Percentiles rank a stretch among this genome's conserved stretches.
These are phyloP conservation scores for Chrysomela aeneicollis DNA, from an alignment of 2,888 invertebrate species.

Conservation along the genomic window DNA sequence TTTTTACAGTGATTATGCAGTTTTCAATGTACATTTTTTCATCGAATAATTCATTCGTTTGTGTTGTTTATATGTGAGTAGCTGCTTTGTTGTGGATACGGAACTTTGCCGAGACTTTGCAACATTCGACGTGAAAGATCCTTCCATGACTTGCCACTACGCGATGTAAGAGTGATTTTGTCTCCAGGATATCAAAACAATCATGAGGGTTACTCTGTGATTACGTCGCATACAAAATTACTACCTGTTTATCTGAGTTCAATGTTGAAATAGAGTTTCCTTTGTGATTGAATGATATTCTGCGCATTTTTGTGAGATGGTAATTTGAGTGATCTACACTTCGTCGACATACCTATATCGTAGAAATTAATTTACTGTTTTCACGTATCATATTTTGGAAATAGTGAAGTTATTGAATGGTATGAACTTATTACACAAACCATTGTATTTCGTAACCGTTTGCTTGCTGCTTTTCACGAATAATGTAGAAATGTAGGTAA, in stretches of 20 bases:
- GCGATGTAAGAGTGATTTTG: constrained; percentile 73
- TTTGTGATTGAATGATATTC: neutral
- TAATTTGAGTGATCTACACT: neutral
- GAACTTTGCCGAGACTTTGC: constrained; percentile 73
- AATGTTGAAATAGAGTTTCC: neutral
- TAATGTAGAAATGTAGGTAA: too few relatives aligned
- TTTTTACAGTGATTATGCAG: neutral
- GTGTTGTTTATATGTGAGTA: constrained; percentile 60
- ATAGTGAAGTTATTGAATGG: too few relatives aligned
- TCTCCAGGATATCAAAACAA: neutral
- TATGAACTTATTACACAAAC: too few relatives aligned
- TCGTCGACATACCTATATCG: too few relatives aligned
- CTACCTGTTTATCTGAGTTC: too few relatives aligned
- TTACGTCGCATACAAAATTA: too few relatives aligned
- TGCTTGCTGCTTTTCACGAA: neutral
- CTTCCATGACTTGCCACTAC: constrained; percentile 80
- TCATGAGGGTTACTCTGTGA: neutral
- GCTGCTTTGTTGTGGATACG: constrained; percentile 77
- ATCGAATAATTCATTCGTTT: neutral
- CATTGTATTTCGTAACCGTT: neutral
- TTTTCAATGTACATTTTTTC: neutral
- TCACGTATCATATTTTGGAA: too few relatives aligned
- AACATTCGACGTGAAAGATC: constrained; percentile 74
- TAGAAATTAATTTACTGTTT: too few relatives aligned
- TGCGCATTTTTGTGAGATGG: neutral